Evolutionary conservation across 2,113 vertebrate genomes (phyloP).

Genomic region (Haemorhous mexicanus): DNA sequence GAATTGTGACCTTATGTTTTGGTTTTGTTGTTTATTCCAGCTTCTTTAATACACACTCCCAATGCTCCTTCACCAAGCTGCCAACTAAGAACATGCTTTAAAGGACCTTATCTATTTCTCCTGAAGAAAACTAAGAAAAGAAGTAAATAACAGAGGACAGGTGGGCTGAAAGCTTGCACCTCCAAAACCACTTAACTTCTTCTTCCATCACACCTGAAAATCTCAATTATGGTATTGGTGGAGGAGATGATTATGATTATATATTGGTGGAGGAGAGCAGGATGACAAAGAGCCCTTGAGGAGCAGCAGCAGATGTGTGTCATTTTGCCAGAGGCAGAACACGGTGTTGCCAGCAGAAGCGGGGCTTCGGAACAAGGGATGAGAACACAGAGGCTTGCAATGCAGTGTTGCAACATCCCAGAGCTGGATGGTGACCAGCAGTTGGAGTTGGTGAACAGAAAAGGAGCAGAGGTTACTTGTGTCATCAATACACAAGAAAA

Average conservation of each 20-base stretch:
- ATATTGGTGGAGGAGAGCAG: neutral
- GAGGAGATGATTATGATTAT: neutral
- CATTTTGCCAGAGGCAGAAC: neutral
- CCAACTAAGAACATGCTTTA: neutral
- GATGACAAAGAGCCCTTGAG: neutral
- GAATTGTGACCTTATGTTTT: conserved; percentile 37
- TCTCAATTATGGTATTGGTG: rapidly evolving
- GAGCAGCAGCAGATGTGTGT: neutral
- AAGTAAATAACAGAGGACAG: neutral
- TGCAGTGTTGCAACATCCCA: neutral
- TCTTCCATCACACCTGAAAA: neutral
- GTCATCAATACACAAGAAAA: neutral
- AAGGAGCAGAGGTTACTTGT: neutral
- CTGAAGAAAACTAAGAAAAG: neutral
- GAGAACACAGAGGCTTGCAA: neutral
- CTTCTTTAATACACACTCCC: neutral
- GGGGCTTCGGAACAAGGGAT: neutral
- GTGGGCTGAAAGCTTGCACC: neutral
- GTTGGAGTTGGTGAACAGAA: rapidly evolving
- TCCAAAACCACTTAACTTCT: neutral
- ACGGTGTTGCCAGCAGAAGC: rapidly evolving
- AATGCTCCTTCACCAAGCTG: neutral
- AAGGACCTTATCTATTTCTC: neutral
- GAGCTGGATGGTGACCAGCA: neutral
- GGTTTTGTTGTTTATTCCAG: conserved; percentile 20